These are phyloP conservation scores for Zootoca vivipara DNA, from an alignment of 2,113 vertebrate species.

Conservation along the genomic window DNA sequence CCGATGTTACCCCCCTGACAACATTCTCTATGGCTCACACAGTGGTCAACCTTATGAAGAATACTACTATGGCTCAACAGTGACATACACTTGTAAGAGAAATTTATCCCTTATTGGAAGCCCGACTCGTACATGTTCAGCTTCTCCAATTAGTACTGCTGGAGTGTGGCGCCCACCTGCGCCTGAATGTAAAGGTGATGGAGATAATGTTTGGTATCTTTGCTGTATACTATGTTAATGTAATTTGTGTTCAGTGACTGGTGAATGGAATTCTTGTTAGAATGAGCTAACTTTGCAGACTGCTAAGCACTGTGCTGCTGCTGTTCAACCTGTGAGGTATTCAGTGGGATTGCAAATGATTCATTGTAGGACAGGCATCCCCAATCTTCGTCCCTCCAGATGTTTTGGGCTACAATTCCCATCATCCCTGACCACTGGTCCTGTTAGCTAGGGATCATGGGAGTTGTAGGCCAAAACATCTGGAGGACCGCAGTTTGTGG, in stretches of 20 bases:
- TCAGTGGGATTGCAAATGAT: neutral
- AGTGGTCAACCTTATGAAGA: neutral
- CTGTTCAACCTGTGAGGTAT: neutral
- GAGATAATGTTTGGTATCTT: neutral
- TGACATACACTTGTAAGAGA: slow-evolving; percentile 44
- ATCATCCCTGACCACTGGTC: too few species aligned
- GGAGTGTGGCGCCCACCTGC: slow-evolving; percentile 57
- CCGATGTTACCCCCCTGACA: slow-evolving; percentile 53
- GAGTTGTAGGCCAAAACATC: too few species aligned
- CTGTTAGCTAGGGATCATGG: too few species aligned
- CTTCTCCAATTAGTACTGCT: neutral
- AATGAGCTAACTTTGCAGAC: neutral
- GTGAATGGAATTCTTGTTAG: neutral
- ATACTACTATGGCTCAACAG: slow-evolving; percentile 49
- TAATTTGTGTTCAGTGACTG: too few species aligned
- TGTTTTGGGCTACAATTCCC: too few species aligned
- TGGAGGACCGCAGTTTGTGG: too few species aligned
- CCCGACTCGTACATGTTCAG: slow-evolving; percentile 62
- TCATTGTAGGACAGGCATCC: too few species aligned
- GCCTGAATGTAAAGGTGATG: slow-evolving; percentile 54
- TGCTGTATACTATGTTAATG: too few species aligned
- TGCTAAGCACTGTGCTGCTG: neutral
- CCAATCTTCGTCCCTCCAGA: too few species aligned
- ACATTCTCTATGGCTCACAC: slow-evolving; percentile 63
- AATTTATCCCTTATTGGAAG: slow-evolving; percentile 55